phyloP scores from a whole-genome alignment of 37 sponge, comb jelly and placozoan genomes.

The Mnemiopsis leidyi region DNA sequence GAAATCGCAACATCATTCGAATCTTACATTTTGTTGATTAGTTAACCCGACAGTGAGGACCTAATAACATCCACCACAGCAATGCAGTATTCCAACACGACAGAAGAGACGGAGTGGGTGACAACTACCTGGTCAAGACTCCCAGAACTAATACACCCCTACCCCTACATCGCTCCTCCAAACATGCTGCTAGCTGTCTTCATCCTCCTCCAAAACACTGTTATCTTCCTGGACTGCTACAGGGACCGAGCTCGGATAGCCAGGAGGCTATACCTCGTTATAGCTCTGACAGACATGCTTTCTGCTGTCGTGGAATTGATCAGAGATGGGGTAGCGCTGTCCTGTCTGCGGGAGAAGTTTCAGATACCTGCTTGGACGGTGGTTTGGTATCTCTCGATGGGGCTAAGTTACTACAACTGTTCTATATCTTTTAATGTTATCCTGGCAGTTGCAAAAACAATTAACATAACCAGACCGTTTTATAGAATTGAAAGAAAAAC shows the following conservation, averaged over 20 bases:
- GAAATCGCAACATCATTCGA: too few relatives aligned
- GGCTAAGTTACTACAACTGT: neutral
- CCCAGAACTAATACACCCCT: neutral
- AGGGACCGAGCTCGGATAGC: neutral
- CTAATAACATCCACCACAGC: neutral
- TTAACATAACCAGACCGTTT: neutral
- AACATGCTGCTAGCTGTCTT: neutral
- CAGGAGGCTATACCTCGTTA: neutral
- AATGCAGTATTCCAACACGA: neutral
- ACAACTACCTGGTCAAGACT: neutral
- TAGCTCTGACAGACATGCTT: neutral
- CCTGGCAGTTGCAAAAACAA: neutral
- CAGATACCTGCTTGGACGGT: neutral
- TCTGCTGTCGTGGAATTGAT: neutral
- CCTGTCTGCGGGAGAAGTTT: neutral
- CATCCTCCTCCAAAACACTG: neutral
- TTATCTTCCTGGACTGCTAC: neutral
- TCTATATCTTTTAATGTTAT: neutral
- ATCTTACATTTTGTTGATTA: too few relatives aligned
- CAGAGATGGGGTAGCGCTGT: neutral
- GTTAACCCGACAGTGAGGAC: too few relatives aligned
- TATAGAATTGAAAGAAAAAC: neutral
- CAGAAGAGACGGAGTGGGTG: neutral
- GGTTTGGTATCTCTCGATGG: neutral
- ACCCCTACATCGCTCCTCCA: neutral